These are phyloP conservation scores for Plectrocnemia conspersa DNA, from an alignment of 1,140 invertebrate genomes.

Conservation along the genomic window DNA sequence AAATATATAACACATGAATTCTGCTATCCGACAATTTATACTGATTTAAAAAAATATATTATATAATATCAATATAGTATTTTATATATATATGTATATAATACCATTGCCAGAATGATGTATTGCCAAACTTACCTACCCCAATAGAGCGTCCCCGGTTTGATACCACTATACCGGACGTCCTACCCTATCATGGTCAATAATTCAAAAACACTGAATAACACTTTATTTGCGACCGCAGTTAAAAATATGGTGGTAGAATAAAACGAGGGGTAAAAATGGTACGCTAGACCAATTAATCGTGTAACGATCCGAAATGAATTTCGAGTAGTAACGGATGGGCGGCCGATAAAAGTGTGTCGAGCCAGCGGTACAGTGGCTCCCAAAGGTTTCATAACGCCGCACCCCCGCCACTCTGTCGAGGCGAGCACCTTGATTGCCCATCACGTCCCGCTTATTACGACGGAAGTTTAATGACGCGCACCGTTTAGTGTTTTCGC, in stretches of 20 bases:
- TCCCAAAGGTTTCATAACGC: slow-evolving; percentile 16
- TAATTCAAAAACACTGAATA: slow-evolving; percentile 5
- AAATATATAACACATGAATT: too few species aligned
- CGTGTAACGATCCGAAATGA: slow-evolving; percentile 8
- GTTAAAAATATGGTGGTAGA: slow-evolving; percentile 13
- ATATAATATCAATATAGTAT: too few species aligned
- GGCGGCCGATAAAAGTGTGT: slow-evolving; percentile 14
- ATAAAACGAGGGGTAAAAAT: background rate
- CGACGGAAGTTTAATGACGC: too few species aligned
- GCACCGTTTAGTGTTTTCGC: too few species aligned
- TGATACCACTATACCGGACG: background rate
- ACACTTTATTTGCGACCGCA: slow-evolving; percentile 6
- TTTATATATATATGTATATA: too few species aligned
- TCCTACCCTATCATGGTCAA: background rate
- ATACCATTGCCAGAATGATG: too few species aligned
- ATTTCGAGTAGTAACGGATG: slow-evolving; percentile 3
- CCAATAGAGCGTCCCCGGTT: too few species aligned
- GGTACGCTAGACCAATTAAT: slow-evolving; percentile 13
- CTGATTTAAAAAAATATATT: too few species aligned
- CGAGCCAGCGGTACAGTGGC: background rate
- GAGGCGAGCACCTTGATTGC: slow-evolving; percentile 4
- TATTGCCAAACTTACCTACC: too few species aligned
- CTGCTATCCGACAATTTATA: too few species aligned
- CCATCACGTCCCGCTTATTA: too few species aligned
- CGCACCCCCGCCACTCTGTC: too few species aligned